Evolutionary conservation across 2,113 vertebrate genomes (phyloP), one percentile per base, ranked within the genome.

Genomic region (Myanophis thanlyinensis): DNA sequence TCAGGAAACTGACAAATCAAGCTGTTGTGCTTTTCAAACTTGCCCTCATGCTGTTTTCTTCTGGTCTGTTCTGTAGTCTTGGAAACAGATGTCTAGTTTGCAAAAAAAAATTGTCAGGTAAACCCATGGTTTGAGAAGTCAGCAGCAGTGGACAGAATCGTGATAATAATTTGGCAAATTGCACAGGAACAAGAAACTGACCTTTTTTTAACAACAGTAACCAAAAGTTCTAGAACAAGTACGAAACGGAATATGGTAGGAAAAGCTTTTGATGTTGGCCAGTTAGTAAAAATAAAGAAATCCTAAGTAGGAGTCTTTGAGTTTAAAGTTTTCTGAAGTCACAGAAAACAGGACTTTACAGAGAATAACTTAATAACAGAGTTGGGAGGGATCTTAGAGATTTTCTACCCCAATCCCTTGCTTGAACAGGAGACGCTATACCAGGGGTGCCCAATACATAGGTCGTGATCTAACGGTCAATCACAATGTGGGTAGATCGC

Each of bases 21-120:
- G 93, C 46, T 91, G 90, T 93, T 40, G 47, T 90, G 88, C 91
- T 94, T 94, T 85, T 95, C 92, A 95, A 93, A 92, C 35, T 92
- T 93, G 27, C 44, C 62, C 35, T 47, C 90, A 56, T 94, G 56
- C 90, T 88, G 11, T n/a, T 90, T 48, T 90, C 87, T 40, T 48
- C 92, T 90, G 62, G 89, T 93, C 62, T 88, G 18, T 20, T 3
- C 35, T 62, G 95, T 94, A 94, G 92, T 89, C 87, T 95, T 95
- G 84, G 94, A 49, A 95, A 96, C 92, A 90, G 27, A 4, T 89
- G 94, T 67, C 92, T 94, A 54, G 67, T 86, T 62, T 52, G 91
- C 84, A 92, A 93, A 94, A 92, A 93, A 94, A 92, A 80, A 47
- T 40, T 48, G 49, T 86, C 62, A 47, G 48, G 27, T 89, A 92